Base-by-base conservation (phyloP, 2,888 invertebrate genomes). In the Galeopsomyia nigrocyanea region DNA sequence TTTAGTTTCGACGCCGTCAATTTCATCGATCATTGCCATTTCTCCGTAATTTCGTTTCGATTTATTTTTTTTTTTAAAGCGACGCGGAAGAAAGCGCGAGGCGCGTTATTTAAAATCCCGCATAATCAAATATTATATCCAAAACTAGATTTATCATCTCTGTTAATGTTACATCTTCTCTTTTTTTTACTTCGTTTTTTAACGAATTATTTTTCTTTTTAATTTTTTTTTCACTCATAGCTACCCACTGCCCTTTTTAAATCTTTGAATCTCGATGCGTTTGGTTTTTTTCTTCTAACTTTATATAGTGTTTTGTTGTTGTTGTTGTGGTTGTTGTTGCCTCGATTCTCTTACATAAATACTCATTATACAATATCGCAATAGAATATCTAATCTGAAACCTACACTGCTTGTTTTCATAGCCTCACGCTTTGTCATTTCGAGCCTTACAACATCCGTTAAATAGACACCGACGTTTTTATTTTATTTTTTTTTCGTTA, bases 111-210 rank as follows among this genome's bases (percentile, higher is more conserved):
- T 57, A 5, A n/a, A 3, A 51, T 19, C 60, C 50, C 68, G 55
- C 56, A 26, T 55, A 80, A 80, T 82, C 53, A 73, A 66, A 73
- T 73, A 81, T 82, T 76, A 77, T 39, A 39, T 81, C 81, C 79
- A 82, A 82, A 82, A 82, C 80, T 82, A 81, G 81, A 82, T 81
- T 79, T 73, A 67, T 78, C 71, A 64, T 75, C 68, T 77, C 71
- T 74, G 71, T 60, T 63, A 63, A 63, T 63, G 47, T 63, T 67
- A 22, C 22, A 60, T 67, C 31, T 58, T 14, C 9, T 55, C 21
- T 55, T 21, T 55, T 55, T 55, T 21, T 13, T 22, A 19, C 0
- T 31, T 16, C 16, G 1, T 58, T 61, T 21, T 6, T 16, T 60
- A 17, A 31, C 16, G 39, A 39, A 39, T 10, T 22, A 16, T 67